Evolutionary conservation across 1,140 invertebrate species (phyloP).

Genomic region (Euwallacea fornicatus): DNA sequence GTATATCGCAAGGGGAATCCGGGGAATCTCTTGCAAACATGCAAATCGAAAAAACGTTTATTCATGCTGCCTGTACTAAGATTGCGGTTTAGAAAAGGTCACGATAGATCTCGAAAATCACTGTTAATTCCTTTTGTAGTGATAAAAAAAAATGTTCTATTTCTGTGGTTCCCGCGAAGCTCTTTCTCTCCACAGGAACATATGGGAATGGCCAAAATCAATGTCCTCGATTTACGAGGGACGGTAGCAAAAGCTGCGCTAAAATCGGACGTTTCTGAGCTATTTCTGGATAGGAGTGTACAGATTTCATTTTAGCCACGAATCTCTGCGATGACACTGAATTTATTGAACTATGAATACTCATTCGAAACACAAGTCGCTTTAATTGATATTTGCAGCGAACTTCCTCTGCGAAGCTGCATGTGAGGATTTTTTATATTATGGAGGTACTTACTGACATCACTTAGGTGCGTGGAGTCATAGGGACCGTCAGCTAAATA

Average conservation of each 20-base stretch:
- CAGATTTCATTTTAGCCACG: constrained; percentile 10
- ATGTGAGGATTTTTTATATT: background rate
- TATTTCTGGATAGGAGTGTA: constrained; percentile 17
- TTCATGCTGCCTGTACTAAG: too few relatives aligned
- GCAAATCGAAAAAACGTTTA: background rate
- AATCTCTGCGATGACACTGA: constrained; percentile 8
- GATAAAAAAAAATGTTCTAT: too few relatives aligned
- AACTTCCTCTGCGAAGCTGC: background rate
- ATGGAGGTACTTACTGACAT: constrained; percentile 69
- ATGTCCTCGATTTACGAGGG: too few relatives aligned
- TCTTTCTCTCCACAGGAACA: too few relatives aligned
- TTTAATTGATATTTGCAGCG: background rate
- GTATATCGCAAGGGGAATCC: background rate
- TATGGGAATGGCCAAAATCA: too few relatives aligned
- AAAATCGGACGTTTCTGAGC: too few relatives aligned
- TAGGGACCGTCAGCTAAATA: constrained; percentile 20
- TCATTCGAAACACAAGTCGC: background rate
- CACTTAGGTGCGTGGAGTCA: constrained; percentile 65
- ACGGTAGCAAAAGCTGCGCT: too few relatives aligned
- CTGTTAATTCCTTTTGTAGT: too few relatives aligned
- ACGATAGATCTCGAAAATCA: too few relatives aligned
- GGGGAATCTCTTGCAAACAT: constrained; percentile 9
- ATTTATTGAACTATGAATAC: constrained; percentile 15
- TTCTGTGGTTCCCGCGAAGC: too few relatives aligned
- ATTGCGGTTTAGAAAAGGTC: too few relatives aligned